phyloP scores from a whole-genome alignment of 1,140 invertebrate species.

The Bombyx mandarina region DNA sequence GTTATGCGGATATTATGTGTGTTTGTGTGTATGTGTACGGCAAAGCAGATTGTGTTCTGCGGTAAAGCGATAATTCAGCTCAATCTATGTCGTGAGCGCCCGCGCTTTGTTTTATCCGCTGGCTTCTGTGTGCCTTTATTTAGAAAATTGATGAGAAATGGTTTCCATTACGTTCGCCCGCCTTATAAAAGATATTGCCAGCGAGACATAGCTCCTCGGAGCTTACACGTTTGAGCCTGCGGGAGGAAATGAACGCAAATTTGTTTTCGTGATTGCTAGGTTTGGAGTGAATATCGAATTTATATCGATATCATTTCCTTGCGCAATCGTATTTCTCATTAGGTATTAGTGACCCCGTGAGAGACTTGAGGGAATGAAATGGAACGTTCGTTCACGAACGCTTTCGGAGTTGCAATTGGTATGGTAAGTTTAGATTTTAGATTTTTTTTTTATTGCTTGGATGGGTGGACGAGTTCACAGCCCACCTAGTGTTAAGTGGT shows the following conservation, averaged over 20 bases:
- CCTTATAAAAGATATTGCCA: constrained; percentile 61
- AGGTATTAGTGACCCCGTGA: constrained; percentile 45
- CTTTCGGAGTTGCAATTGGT: constrained; percentile 5
- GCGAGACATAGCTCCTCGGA: constrained; percentile 18
- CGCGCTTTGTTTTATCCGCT: constrained; percentile 66
- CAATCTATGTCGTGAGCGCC: constrained; percentile 70
- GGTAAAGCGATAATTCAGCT: constrained; percentile 70
- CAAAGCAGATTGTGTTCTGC: constrained; percentile 61
- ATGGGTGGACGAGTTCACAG: too few species aligned
- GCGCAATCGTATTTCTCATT: constrained; percentile 50
- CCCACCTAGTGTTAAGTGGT: too few species aligned
- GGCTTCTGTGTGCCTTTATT: constrained; percentile 70
- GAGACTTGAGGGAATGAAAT: constrained; percentile 9
- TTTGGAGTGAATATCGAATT: constrained; percentile 57
- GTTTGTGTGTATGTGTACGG: constrained; percentile 1
- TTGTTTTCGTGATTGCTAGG: constrained; percentile 66
- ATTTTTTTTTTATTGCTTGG: too few species aligned
- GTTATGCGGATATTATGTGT: neutral
- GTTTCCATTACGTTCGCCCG: constrained; percentile 64
- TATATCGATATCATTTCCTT: constrained; percentile 59
- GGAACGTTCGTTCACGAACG: constrained; percentile 22
- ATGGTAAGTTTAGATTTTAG: too few species aligned
- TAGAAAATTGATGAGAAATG: constrained; percentile 71
- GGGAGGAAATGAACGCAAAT: constrained; percentile 67
- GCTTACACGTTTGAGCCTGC: constrained; percentile 47